Conservation (phyloP, 2,888 invertebrate genomes). For the Chaetogeoica ovagalla region DNA sequence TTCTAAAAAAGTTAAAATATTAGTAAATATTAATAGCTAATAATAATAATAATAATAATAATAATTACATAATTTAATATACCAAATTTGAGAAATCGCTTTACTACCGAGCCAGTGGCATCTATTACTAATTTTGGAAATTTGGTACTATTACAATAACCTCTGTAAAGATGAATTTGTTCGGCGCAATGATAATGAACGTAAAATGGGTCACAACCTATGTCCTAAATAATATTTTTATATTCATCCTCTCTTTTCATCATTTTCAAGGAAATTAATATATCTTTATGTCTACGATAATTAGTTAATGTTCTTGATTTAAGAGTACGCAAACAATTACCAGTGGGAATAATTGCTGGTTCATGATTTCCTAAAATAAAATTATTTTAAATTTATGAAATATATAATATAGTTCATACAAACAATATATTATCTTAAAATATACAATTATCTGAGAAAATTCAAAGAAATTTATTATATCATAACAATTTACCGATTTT, state of each 20-base stretch:
- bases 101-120: background rate
- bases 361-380: background rate
- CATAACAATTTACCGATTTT: background rate
- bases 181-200: background rate
- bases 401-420: background rate
- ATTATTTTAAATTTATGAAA: slow-evolving; percentile 1
- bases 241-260: slow-evolving; percentile 1
- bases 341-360: slow-evolving; percentile 6
- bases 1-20: too few species aligned
- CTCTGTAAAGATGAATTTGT: background rate
- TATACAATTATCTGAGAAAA: background rate
- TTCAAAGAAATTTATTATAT: background rate
- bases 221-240: background rate
- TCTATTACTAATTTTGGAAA: background rate
- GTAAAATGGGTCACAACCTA: slow-evolving; percentile 4
- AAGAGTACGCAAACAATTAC: slow-evolving; percentile 8
- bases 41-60: too few species aligned
- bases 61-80: too few species aligned
- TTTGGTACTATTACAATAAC: slow-evolving; percentile 1
- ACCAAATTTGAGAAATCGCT: background rate
- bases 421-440: slow-evolving; percentile 1
- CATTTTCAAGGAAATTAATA: background rate
- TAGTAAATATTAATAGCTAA: too few species aligned
- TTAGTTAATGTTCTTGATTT: background rate
- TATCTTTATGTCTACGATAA: background rate